Evolutionary conservation across 2,113 vertebrate genomes (phyloP).

Genomic region (Blennius ocellaris): DNA sequence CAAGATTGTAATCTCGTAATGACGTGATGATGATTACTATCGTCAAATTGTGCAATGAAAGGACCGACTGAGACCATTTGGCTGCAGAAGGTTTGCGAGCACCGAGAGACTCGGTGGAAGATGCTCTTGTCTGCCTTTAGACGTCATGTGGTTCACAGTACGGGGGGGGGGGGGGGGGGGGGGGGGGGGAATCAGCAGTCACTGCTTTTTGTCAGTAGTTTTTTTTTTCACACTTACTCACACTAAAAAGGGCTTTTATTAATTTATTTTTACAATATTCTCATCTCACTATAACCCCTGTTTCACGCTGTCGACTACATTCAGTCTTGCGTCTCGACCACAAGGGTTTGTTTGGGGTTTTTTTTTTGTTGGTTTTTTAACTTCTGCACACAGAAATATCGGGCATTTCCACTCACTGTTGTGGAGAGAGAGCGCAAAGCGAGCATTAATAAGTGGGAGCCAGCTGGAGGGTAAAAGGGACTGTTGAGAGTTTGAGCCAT

Average conservation of each 20-base stretch:
- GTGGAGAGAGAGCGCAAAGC: not conserved
- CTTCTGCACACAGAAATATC: conserved; percentile 2
- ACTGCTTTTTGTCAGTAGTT: conserved; percentile 27
- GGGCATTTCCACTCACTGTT: conserved; percentile 8
- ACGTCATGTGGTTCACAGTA: conserved; percentile 33
- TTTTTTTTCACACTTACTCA: conserved; percentile 24
- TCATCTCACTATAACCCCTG: no score
- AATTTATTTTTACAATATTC: no score
- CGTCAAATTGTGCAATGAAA: no score
- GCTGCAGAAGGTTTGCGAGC: not conserved
- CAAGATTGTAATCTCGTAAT: no score
- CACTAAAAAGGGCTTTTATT: conserved; percentile 20
- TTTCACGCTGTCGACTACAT: conserved; percentile 20
- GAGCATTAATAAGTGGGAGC: conserved; percentile 36
- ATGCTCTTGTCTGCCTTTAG: conserved; percentile 4
- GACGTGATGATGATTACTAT: no score
- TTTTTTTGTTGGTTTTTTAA: no score
- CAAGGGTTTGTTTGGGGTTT: not conserved
- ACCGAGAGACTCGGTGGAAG: not conserved
- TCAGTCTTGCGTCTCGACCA: conserved; percentile 3
- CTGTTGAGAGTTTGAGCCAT: conserved; percentile 38
- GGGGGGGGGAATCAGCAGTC: conserved; percentile 19
- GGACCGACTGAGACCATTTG: not conserved
- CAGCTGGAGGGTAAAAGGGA: conserved; percentile 43
- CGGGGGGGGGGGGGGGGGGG: no score